Evolutionary conservation across 2,113 vertebrate species (phyloP), one percentile per base, ranked within the genome.

Genomic region (Micronycteris hirsuta): DNA sequence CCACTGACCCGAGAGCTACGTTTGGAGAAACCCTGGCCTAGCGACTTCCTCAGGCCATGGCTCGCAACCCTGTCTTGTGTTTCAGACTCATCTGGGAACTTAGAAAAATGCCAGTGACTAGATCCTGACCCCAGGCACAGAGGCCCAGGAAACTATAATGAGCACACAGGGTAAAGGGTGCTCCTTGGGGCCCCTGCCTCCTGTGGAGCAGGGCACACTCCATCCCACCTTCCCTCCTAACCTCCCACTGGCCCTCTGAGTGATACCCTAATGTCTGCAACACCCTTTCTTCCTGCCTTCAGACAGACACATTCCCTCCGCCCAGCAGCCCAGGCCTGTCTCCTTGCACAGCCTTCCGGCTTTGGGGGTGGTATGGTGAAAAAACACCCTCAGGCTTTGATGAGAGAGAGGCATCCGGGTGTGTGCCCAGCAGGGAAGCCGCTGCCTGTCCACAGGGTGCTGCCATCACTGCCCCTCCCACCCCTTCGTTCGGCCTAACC

Each of bases 321-420:
- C 17, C 54, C 70, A 19, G 10, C 33, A 26, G 61, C 61, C 43
- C 33, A 7, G 10, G 47, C 20, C 41, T 22, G 20, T 33, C 24
- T 73, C 45, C 63, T 28, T 7, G 0, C 12, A 31, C 16, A 71
- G 38, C 33, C 20, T 73, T 36, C 41, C 7, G 6, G 63, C 78
- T 65, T 13, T 5, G 77, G 8, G 15, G 28, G 28, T 10, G 17
- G 10, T 3, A n/a, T 68, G 33, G 43, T 31, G 16, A 5, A 9
- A n/a, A 47, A 49, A 20, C 9, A 17, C 45, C 45, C 31, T 43
- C 11, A 4, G 56, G 65, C 73, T 67, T 14, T 3, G 63, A 47
- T 0, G 12, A 7, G 78, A 52, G n/a, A 28, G 63, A 41, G 0
- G 3, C 5, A 5, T 3, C 4, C 3, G 52, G 65, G 86, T 17